Percentiles rank a stretch among this genome's conserved stretches.
Conservation (phyloP, 1,140 invertebrate species). For the Apis mellifera region DNA sequence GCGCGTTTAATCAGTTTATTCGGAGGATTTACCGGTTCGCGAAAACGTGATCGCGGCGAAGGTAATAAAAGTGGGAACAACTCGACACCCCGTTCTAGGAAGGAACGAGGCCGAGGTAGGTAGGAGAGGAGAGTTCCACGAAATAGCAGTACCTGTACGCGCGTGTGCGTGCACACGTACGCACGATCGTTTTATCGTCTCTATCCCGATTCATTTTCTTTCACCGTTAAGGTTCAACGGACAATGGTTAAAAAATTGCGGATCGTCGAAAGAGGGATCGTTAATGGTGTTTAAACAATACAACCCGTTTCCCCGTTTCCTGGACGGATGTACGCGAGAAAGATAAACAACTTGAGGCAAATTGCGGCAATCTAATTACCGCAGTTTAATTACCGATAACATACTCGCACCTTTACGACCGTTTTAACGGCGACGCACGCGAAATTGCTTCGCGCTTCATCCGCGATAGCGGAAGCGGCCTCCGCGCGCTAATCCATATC, state of each 20-base stretch:
- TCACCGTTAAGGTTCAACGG: not conserved
- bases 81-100: constrained; percentile 2
- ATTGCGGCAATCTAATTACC: not conserved
- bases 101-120: not conserved
- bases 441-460: constrained; percentile 1
- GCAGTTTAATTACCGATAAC: constrained; percentile 7
- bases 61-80: constrained; percentile 43
- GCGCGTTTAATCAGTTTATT: too few species aligned
- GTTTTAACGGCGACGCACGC: constrained; percentile 10
- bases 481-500: constrained; percentile 1
- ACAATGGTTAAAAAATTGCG: not conserved
- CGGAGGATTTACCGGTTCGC: constrained; percentile 1
- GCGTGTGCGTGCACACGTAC: too few species aligned
- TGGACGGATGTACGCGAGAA: too few species aligned
- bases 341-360: not conserved
- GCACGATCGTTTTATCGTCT: not conserved
- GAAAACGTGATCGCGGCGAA: constrained; percentile 7
- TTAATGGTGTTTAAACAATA: not conserved
- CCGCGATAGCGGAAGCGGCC: not conserved
- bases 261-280: not conserved
- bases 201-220: not conserved
- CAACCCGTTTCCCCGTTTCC: not conserved
- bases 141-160: not conserved
- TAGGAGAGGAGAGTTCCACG: not conserved
- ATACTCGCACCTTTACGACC: constrained; percentile 17